Evolutionary conservation across 1,140 invertebrate species (phyloP).

Genomic region (Drosophila novamexicana): DNA sequence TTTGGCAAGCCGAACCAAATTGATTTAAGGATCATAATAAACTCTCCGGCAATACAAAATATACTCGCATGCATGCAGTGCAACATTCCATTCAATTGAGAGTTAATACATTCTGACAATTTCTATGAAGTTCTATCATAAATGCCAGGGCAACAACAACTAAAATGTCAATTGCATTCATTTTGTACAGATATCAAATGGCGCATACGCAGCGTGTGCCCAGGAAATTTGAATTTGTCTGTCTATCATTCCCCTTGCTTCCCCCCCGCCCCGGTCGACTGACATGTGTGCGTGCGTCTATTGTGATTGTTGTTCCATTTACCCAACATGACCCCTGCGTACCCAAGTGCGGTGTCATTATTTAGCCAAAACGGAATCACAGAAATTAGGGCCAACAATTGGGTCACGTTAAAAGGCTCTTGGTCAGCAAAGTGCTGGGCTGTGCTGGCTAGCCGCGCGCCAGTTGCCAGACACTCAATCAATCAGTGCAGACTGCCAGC

Average conservation of each 20-base stretch:
- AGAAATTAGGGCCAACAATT: conserved; percentile 62
- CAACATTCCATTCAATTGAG: conserved; percentile 16
- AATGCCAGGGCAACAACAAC: conserved; percentile 20
- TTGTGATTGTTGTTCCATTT: conserved; percentile 49
- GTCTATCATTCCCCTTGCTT: conserved; percentile 5
- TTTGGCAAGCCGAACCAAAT: background rate
- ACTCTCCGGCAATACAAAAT: background rate
- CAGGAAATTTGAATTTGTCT: conserved; percentile 35
- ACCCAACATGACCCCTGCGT: conserved; percentile 8
- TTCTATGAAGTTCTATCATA: conserved; percentile 14
- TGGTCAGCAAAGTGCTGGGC: background rate
- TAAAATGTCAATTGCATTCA: conserved; percentile 47
- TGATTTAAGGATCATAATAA: background rate
- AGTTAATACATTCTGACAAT: conserved; percentile 17
- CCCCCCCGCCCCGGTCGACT: background rate
- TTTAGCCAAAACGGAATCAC: conserved; percentile 46
- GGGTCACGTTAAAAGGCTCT: conserved; percentile 50
- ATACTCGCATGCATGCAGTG: background rate
- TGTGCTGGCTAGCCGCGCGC: conserved; percentile 15
- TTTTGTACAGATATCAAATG: conserved; percentile 50
- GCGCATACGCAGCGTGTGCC: conserved; percentile 46
- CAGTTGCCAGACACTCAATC: conserved; percentile 60
- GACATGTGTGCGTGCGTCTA: conserved; percentile 21
- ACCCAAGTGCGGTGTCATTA: conserved; percentile 61
- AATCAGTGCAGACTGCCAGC: conserved; percentile 47